Evolutionary conservation across 2,888 invertebrate species (phyloP).

Genomic region (Apocheima hispidaria): DNA sequence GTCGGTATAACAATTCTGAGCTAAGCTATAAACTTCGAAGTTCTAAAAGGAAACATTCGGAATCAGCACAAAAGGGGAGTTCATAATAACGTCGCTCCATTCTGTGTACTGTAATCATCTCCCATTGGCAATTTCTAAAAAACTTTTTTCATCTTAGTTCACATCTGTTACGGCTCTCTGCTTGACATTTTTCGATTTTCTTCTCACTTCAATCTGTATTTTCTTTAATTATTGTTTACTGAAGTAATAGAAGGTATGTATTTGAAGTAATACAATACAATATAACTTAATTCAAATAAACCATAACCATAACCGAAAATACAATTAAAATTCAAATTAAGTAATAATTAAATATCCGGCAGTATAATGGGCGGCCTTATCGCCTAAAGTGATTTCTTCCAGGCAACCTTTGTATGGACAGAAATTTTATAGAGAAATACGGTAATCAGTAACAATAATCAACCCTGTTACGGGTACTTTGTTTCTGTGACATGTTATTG

Average conservation of each 20-base stretch:
- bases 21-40: constrained; percentile 68
- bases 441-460: too few species aligned
- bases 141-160: constrained; percentile 85
- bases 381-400: too few species aligned
- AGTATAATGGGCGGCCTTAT: too few species aligned
- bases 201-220: constrained; percentile 51
- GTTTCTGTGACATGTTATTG: too few species aligned
- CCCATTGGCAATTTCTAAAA: constrained; percentile 78
- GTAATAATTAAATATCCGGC: too few species aligned
- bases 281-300: too few species aligned
- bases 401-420: too few species aligned
- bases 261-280: background rate
- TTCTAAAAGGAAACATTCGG: constrained; percentile 76
- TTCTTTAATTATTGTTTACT: constrained; percentile 30
- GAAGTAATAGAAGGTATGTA: too few species aligned
- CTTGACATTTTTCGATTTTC: constrained; percentile 68
- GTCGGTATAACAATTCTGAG: constrained; percentile 63
- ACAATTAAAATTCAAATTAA: too few species aligned
- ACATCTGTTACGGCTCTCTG: constrained; percentile 77
- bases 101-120: constrained; percentile 83
- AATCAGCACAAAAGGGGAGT: constrained; percentile 78
- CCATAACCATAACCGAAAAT: too few species aligned
- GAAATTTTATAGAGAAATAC: too few species aligned
- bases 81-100: constrained; percentile 82
- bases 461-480: too few species aligned